Evolutionary conservation across 2,113 vertebrate species (phyloP), one percentile per base, ranked within the genome.

Genomic region (Galemys pyrenaicus): DNA sequence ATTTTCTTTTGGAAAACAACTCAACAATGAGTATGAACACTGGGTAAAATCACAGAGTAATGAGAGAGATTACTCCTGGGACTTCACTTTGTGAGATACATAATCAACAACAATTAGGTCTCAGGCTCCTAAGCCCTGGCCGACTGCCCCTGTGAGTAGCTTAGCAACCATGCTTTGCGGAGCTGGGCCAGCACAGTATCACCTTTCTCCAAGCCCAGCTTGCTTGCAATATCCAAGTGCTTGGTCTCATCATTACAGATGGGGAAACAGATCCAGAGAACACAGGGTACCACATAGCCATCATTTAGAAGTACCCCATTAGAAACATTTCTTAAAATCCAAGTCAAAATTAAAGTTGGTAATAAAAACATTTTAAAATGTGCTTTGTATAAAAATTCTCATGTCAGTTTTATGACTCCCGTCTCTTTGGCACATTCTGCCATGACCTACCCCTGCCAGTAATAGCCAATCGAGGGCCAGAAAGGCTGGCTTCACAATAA

Each of bases 261-360:
- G 56, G 79, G 35, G 91, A 96, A 64, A 77, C 16, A 41, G 89
- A 94, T n/a, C 32, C 19, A 3, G 2, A 75, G 80, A 79, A 88
- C 65, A 90, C 1, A 46, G 49, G 60, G 71, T 26, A 6, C 71
- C 87, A 60, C 58, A 74, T 1, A 67, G 56, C 41, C 80, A 81
- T 39, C 54, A 4, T 84, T 88, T 62, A 58, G 39, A 81, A 65
- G 64, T 28, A 88, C 56, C 0, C 30, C n/a, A 65, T 92, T 37
- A 56, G 82, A 97, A 95, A 95, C 35, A 81, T 49, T 90, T 80
- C 79, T 56, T 86, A 86, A 96, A 89, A 46, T 32, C 51, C 62
- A 89, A 93, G 41, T 79, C 80, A 62, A 80, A 84, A 84, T 46
- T 37, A 90, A 60, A 3, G 10, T 73, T 37, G 19, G 11, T 65